Evolutionary conservation across 2,113 vertebrate genomes (phyloP).

Genomic region (Brachyistius frenatus): DNA sequence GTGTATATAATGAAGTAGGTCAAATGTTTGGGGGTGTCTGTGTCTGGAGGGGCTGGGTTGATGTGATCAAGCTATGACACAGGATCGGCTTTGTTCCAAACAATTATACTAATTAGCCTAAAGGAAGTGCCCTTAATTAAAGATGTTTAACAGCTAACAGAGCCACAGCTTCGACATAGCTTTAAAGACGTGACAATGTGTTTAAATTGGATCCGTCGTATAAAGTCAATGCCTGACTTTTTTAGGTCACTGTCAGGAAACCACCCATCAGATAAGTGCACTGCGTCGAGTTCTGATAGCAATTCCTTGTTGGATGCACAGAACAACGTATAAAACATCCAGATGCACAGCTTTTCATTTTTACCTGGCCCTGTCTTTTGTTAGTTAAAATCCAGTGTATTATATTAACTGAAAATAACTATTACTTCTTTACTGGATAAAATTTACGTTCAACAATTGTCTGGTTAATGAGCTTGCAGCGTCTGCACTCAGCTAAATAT

Average conservation of each 20-base stretch:
- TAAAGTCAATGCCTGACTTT: neutral
- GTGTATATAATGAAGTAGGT: constrained; percentile 13
- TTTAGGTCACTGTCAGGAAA: neutral
- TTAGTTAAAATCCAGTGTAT: neutral
- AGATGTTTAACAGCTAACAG: constrained; percentile 9
- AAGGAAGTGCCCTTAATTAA: constrained; percentile 39
- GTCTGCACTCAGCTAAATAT: neutral
- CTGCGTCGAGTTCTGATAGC: neutral
- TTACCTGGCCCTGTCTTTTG: neutral
- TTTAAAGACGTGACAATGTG: neutral
- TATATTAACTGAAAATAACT: neutral
- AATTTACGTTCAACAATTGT: neutral
- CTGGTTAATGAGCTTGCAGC: neutral
- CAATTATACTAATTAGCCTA: constrained; percentile 27
- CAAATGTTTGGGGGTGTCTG: neutral
- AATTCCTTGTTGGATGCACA: neutral
- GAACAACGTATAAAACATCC: neutral
- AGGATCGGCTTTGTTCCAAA: constrained; percentile 4
- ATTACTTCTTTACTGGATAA: neutral
- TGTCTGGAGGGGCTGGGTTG: neutral
- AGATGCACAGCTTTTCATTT: neutral
- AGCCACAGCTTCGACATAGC: neutral
- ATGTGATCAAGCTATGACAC: constrained; percentile 19
- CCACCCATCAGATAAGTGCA: neutral
- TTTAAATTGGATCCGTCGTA: neutral